Evolutionary conservation across 1,140 invertebrate species (phyloP), one percentile per base, ranked within the genome.

Genomic region (Homalodisca vitripennis): DNA sequence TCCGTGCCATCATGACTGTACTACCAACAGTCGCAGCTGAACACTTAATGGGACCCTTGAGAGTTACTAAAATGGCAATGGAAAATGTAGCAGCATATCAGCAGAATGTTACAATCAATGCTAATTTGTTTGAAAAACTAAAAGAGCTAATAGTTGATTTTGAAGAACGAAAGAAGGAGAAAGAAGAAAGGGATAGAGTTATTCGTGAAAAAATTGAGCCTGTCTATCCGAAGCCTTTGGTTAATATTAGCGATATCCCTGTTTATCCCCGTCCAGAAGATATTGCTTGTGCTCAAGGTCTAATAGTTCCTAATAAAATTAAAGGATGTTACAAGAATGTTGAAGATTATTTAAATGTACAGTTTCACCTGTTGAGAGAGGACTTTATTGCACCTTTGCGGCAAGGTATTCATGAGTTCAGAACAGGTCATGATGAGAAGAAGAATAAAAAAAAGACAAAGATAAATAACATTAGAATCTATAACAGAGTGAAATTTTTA

Each of bases 361-460:
- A 66, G 34, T 66, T 66, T 34, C 10, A 34, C 17, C 41, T 66
- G 20, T 22, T 66, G 1, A 66, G 63, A 24, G 63, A 66, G 31
- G 63, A 66, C 31, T 66, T 66, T 66, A 29, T 66, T 66, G 17
- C 32, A 6, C 63, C 63, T 2, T 17, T 66, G n/a, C 17, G 63
- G 17, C 32, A 66, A 27, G 63, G 63, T 14, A 66, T 66, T 24
- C 32, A 66, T 1, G 63, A 66, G 17, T 66, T 22, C 31, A 46
- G 32, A 17, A 47, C 14, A 47, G 24, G 41, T n/a, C 27, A 53
- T 14, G 22, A 12, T 12, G 20, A 53, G 6, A 53, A 53, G 22
- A 26, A 60, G 6, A 10, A 6, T 41, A 26, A 22, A 60, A 3
- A n/a, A 14, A 27, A 66, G 14, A 22, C 1, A 66, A 64, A 14